Percentiles rank a stretch among this genome's conserved stretches.
phyloP scores from a whole-genome alignment of 2,888 invertebrate species.

The Drosophila buzzatii region DNA sequence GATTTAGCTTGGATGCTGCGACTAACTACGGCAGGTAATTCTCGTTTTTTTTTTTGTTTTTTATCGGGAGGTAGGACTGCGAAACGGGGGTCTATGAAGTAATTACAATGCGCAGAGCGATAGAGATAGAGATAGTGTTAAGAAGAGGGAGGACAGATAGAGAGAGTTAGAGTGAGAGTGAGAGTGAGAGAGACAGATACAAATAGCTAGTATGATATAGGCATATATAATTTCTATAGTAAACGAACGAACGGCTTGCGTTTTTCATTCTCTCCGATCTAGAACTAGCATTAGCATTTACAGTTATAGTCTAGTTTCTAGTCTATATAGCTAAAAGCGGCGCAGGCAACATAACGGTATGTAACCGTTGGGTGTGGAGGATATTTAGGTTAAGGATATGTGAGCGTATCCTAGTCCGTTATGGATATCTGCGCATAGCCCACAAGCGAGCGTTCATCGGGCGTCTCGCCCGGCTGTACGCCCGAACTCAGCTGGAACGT shows the following conservation, averaged over 20 bases:
- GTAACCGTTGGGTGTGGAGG: slow-evolving; percentile 20
- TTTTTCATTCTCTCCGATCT: slow-evolving; percentile 40
- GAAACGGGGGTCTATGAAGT: slow-evolving; percentile 58
- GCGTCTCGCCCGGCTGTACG: slow-evolving; percentile 90
- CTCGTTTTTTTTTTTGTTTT: not conserved
- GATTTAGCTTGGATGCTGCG: slow-evolving; percentile 47
- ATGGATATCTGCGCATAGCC: slow-evolving; percentile 99
- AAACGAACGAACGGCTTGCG: slow-evolving; percentile 44
- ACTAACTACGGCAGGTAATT: slow-evolving; percentile 29
- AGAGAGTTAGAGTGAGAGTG: not conserved
- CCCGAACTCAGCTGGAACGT: slow-evolving; percentile 95
- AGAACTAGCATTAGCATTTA: slow-evolving; percentile 63
- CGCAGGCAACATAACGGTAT: slow-evolving; percentile 45
- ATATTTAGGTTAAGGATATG: slow-evolving; percentile 3
- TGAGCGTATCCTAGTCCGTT: slow-evolving; percentile 88
- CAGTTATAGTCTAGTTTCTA: slow-evolving; percentile 57
- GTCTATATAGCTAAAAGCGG: slow-evolving; percentile 69
- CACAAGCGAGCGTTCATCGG: slow-evolving; percentile 97
- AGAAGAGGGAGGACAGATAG: slow-evolving; percentile 29
- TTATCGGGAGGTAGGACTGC: slow-evolving; percentile 23
- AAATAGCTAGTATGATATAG: slow-evolving; percentile 13
- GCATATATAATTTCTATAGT: slow-evolving; percentile 38
- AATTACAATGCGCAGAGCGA: slow-evolving; percentile 69
- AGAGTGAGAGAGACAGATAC: slow-evolving; percentile 15
- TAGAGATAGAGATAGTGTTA: slow-evolving; percentile 33